phyloP scores from a whole-genome alignment of 2,888 invertebrate genomes.

The Deilephila elpenor region DNA sequence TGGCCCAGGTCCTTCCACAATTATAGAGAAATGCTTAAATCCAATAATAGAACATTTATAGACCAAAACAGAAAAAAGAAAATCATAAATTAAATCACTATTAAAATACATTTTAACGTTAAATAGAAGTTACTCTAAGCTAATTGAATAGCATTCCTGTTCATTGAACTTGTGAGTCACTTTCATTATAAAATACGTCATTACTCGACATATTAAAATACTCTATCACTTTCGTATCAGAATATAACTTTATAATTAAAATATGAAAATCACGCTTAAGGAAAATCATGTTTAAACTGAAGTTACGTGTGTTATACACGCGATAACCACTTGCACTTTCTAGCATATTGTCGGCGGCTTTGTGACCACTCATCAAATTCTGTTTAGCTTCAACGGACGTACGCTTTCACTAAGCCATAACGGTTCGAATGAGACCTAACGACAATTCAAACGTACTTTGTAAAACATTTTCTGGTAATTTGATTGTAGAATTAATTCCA shows the following conservation, averaged over 20 bases:
- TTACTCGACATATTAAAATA: not conserved
- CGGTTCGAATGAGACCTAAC: slow-evolving; percentile 6
- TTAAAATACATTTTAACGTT: too few species aligned
- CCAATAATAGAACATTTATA: too few species aligned
- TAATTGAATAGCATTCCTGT: too few species aligned
- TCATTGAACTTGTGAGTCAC: too few species aligned
- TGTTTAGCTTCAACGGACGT: slow-evolving; percentile 2
- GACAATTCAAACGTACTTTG: slow-evolving; percentile 5
- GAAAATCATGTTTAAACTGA: not conserved
- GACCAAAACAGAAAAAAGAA: too few species aligned
- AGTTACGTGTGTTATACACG: not conserved
- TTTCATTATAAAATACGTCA: not conserved
- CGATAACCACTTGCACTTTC: slow-evolving; percentile 19
- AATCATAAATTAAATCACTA: too few species aligned
- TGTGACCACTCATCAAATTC: slow-evolving; percentile 21
- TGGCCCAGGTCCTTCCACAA: too few species aligned
- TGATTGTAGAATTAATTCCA: not conserved
- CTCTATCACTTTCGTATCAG: not conserved
- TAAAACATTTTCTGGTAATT: not conserved
- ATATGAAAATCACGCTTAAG: not conserved
- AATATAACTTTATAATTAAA: not conserved
- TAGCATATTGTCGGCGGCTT: slow-evolving; percentile 11
- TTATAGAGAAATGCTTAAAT: too few species aligned
- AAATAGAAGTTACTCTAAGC: too few species aligned
- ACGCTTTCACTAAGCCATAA: slow-evolving; percentile 10